Evolutionary conservation across 2,113 vertebrate species (phyloP).

Genomic region (Sisor rabdophorus): DNA sequence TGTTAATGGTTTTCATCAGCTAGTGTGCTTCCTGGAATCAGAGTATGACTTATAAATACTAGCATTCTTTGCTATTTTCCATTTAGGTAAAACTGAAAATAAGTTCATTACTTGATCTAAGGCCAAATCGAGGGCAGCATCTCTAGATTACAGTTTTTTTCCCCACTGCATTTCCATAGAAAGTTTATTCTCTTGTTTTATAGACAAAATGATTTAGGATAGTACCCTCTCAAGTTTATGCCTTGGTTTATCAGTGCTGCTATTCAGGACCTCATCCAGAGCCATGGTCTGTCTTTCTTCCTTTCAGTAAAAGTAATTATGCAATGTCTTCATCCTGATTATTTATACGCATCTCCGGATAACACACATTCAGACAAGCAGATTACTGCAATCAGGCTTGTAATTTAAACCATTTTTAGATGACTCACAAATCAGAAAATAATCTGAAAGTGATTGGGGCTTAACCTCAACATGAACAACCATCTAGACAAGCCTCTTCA

Average conservation of each 20-base stretch:
- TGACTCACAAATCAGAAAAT: constrained; percentile 3
- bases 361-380: constrained; percentile 11
- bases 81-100: background rate
- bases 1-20: background rate
- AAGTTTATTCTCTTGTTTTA: constrained; percentile 33
- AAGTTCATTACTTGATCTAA: background rate
- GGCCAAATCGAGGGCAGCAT: background rate
- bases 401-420: background rate
- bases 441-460: background rate
- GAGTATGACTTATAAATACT: background rate
- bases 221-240: constrained; percentile 34
- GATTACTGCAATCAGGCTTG: background rate
- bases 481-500: constrained; percentile 11
- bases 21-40: constrained; percentile 4
- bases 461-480: constrained; percentile 1
- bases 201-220: constrained; percentile 24
- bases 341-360: background rate
- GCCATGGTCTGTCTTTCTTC: background rate
- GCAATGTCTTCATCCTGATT: background rate
- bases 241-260: constrained; percentile 25
- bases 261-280: constrained; percentile 32
- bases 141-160: constrained; percentile 33
- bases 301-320: background rate
- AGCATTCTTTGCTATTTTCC: background rate
- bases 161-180: constrained; percentile 24